Percentiles rank a stretch among this genome's conserved stretches.
Conservation (phyloP, 2,888 invertebrate species). For the Scotopteryx bipunctaria region DNA sequence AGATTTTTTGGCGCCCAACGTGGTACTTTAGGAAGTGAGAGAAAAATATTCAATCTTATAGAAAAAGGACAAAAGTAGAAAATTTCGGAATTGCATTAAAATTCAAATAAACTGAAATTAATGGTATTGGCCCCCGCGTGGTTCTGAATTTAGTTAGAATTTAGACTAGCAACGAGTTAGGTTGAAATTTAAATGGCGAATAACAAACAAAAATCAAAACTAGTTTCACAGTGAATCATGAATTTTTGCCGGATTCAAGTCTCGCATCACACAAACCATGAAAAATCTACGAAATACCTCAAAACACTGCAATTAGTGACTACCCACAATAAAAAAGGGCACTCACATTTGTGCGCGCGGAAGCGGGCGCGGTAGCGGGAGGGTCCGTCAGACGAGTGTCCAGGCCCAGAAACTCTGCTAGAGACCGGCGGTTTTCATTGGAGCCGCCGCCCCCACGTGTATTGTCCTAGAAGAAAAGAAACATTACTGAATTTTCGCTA, state of each 20-base stretch:
- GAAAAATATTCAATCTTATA: too few species aligned
- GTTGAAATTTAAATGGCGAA: too few species aligned
- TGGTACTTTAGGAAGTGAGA: constrained; percentile 1
- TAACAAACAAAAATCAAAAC: too few species aligned
- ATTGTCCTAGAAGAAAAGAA: constrained; percentile 51
- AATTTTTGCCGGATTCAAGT: too few species aligned
- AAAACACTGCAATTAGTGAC: too few species aligned
- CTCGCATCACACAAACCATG: too few species aligned
- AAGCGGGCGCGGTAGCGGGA: constrained; percentile 47
- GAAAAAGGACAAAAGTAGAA: background rate
- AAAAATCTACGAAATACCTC: too few species aligned
- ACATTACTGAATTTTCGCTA: too few species aligned
- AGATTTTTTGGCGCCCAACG: constrained; percentile 12
- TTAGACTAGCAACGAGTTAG: too few species aligned
- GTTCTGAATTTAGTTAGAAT: too few species aligned
- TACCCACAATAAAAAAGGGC: constrained; percentile 16
- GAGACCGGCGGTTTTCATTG: constrained; percentile 61
- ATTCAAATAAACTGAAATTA: background rate
- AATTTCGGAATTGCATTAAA: background rate
- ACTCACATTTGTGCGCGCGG: constrained; percentile 57
- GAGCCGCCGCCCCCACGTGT: constrained; percentile 62
- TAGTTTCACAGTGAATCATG: too few species aligned
- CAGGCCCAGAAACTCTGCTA: constrained; percentile 61
- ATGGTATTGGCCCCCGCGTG: background rate
- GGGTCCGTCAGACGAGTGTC: constrained; percentile 48